Conservation (phyloP, 23 tunicate species). For the Trididemnum clinides region DNA sequence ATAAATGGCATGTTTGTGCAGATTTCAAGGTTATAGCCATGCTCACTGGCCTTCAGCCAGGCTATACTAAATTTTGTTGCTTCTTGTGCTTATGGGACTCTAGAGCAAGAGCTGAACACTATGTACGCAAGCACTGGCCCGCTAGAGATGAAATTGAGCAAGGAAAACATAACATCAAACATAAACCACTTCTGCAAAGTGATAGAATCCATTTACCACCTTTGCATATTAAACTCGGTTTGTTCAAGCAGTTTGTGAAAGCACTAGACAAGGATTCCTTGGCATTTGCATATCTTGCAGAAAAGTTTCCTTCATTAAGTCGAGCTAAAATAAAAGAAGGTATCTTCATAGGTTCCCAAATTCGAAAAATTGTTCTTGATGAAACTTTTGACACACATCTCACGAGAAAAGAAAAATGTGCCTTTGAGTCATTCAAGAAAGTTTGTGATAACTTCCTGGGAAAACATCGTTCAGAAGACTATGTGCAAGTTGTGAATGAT, state of each 20-base stretch:
- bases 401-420: conserved; percentile 5
- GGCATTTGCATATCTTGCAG: conserved; percentile 3
- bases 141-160: conserved; percentile 22
- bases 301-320: conserved; percentile 13
- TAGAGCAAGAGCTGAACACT: conserved; percentile 11
- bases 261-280: conserved; percentile 5
- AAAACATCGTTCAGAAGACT: conserved; percentile 17
- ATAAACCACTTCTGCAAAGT: conserved; percentile 16
- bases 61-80: conserved; percentile 21
- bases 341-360: conserved; percentile 9
- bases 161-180: conserved; percentile 16
- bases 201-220: conserved; percentile 9
- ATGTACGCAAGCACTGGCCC: conserved; percentile 13
- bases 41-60: conserved; percentile 23
- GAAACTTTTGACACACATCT: conserved; percentile 8
- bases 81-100: conserved; percentile 8
- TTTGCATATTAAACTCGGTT: conserved; percentile 11
- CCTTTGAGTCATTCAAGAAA: conserved; percentile 17
- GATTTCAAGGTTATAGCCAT: conserved; percentile 14
- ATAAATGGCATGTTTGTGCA: conserved; percentile 11
- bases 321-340: conserved; percentile 12
- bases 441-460: conserved; percentile 18
- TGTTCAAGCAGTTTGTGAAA: conserved; percentile 17
- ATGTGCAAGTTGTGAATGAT: conserved; percentile 8
- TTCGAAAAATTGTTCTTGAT: conserved; percentile 1